phyloP scores from a whole-genome alignment of 2,113 vertebrate species.

The Rhynchomys soricoides region DNA sequence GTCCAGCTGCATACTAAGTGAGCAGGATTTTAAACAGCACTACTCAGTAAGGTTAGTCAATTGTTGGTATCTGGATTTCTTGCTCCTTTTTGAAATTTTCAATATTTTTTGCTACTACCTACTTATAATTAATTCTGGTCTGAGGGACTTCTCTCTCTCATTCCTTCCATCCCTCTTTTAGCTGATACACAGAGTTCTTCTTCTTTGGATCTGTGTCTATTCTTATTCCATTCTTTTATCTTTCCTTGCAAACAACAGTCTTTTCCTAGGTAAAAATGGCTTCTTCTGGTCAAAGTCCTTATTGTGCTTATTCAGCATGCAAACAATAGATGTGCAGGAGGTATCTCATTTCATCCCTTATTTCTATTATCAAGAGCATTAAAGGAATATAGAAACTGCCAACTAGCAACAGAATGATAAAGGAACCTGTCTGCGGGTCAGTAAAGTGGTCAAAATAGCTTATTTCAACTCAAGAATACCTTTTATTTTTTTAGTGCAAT shows the following conservation, averaged over 20 bases:
- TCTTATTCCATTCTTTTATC: accelerated
- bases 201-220: not conserved
- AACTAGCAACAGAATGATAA: not conserved
- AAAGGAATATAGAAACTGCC: not conserved
- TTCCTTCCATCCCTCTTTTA: not conserved
- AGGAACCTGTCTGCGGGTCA: not conserved
- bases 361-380: not conserved
- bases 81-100: not conserved
- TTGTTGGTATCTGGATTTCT: not conserved
- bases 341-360: not conserved
- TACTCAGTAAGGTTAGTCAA: not conserved
- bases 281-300: not conserved
- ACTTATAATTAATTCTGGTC: not conserved
- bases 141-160: not conserved
- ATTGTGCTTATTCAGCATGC: too few relatives aligned
- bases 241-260: not conserved
- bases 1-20: not conserved
- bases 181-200: not conserved
- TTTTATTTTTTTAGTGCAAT: not conserved
- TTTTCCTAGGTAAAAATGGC: not conserved
- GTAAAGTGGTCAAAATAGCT: not conserved
- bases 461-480: not conserved
- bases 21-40: not conserved
- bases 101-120: not conserved
- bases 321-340: not conserved